A percentile compares a stretch with the other conserved stretches of the same genome.
Evolutionary conservation across 1,140 invertebrate genomes (phyloP).

Genomic region (Littorina saxatilis): DNA sequence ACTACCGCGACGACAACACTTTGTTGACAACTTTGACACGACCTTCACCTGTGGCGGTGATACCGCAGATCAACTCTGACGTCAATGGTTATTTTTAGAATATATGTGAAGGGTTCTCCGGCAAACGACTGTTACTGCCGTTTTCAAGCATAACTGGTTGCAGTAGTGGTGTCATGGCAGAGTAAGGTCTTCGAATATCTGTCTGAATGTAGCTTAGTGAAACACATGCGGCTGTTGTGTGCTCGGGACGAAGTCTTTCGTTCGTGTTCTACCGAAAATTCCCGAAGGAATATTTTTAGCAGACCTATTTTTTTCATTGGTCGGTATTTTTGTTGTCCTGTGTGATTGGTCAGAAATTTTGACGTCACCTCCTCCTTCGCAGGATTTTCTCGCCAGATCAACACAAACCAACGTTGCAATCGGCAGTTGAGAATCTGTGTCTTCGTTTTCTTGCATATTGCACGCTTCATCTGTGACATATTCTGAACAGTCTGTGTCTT

Average conservation of each 20-base stretch:
- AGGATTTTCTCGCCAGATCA: conserved; percentile 24
- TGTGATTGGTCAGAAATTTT: not conserved
- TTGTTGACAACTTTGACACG: conserved; percentile 25
- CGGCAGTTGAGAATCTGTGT: too few species aligned
- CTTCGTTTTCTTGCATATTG: too few species aligned
- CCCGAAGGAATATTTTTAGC: conserved; percentile 39
- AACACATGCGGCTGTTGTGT: too few species aligned
- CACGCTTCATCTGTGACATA: too few species aligned
- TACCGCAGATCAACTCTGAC: not conserved
- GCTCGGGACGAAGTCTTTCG: too few species aligned
- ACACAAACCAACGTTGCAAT: conserved; percentile 28
- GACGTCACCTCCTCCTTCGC: conserved; percentile 4
- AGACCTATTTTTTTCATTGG: not conserved
- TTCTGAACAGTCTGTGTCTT: not conserved
- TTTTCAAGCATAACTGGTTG: too few species aligned
- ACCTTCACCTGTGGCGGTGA: conserved; percentile 12
- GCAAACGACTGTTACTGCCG: too few species aligned
- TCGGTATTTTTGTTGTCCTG: not conserved
- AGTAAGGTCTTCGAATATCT: too few species aligned
- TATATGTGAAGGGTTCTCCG: too few species aligned
- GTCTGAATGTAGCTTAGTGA: too few species aligned
- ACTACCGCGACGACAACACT: conserved; percentile 13
- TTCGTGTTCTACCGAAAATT: conserved; percentile 34
- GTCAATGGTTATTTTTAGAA: conserved; percentile 38
- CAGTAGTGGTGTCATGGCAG: too few species aligned